A percentile compares a stretch with the other conserved stretches of the same genome.
These are phyloP conservation scores for Prionace glauca DNA, from an alignment of 2,797 vertebrate genomes.

Conservation along the genomic window DNA sequence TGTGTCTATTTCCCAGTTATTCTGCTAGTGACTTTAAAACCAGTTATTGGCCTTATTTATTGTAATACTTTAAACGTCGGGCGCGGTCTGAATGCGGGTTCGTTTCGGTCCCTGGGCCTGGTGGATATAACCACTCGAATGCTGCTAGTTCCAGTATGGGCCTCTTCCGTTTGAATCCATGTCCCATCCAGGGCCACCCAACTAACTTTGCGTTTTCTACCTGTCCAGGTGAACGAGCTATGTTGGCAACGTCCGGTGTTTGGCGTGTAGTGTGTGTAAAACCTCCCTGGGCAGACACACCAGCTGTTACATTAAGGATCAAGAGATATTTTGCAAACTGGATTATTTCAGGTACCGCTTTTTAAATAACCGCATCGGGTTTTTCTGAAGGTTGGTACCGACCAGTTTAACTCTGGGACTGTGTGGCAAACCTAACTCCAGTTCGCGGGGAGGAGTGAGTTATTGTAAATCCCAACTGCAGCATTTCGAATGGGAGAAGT, in stretches of 20 bases:
- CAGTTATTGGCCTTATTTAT: too few species aligned
- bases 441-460: too few species aligned
- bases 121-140: too few species aligned
- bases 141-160: too few species aligned
- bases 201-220: neutral
- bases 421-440: too few species aligned
- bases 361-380: neutral
- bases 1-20: too few species aligned
- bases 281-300: slow-evolving; percentile 80
- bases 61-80: too few species aligned
- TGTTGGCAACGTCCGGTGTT: slow-evolving; percentile 95
- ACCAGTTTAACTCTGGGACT: neutral
- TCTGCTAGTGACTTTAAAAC: too few species aligned
- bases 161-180: too few species aligned
- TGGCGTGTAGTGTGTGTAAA: slow-evolving; percentile 89
- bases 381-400: neutral
- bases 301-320: slow-evolving; percentile 93
- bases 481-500: neutral
- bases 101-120: too few species aligned
- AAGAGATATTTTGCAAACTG: slow-evolving; percentile 92
- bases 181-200: neutral
- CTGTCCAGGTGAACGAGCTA: slow-evolving; percentile 79
- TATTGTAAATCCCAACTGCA: too few species aligned
- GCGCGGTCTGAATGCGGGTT: too few species aligned
- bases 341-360: slow-evolving; percentile 85